A percentile compares a stretch with the other conserved stretches of the same genome.
phyloP scores from a whole-genome alignment of 2,797 vertebrate species.

The Eurystomus glaucurus region DNA sequence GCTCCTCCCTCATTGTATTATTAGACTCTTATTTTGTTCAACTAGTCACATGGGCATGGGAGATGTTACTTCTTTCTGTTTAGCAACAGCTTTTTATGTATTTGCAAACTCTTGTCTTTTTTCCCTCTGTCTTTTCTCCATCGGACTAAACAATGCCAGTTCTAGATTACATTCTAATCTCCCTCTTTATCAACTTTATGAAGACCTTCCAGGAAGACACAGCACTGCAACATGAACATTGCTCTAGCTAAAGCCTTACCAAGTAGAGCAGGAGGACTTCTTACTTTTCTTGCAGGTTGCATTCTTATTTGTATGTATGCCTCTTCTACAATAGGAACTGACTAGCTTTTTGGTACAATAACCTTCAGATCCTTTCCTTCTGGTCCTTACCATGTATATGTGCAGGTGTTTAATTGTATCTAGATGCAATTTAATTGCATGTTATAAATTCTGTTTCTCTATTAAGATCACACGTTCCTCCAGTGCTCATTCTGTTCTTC shows the following conservation, averaged over 20 bases:
- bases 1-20: not conserved
- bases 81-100: not conserved
- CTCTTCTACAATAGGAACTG: not conserved
- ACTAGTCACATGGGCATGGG: not conserved
- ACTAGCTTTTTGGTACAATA: not conserved
- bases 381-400: not conserved
- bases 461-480: not conserved
- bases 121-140: not conserved
- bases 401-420: not conserved
- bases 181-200: not conserved
- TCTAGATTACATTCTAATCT: not conserved
- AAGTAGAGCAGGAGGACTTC: not conserved
- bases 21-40: not conserved
- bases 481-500: not conserved
- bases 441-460: not conserved
- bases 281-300: not conserved
- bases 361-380: not conserved
- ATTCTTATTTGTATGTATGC: not conserved
- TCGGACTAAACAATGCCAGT: not conserved
- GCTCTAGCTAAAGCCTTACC: not conserved
- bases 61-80: not conserved
- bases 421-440: not conserved
- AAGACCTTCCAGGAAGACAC: not conserved
- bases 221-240: not conserved
- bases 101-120: not conserved